These are phyloP conservation scores for Alethe diademata DNA, from an alignment of 2,113 vertebrate species.

Conservation along the genomic window DNA sequence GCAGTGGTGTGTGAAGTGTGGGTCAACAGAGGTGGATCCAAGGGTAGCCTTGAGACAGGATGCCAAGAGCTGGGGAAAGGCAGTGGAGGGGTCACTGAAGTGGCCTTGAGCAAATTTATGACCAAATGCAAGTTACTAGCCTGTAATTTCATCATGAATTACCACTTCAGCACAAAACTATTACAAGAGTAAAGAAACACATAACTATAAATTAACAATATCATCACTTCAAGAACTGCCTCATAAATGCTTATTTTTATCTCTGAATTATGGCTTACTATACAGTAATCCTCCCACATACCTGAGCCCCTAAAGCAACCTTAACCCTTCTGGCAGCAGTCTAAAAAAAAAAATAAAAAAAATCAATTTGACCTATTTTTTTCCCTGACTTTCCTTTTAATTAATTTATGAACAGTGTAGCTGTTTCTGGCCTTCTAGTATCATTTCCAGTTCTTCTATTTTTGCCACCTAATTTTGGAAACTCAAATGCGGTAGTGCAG, in stretches of 20 bases:
- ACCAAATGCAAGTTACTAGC: background rate
- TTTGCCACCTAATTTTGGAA: slow-evolving; percentile 23
- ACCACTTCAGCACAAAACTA: background rate
- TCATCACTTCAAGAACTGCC: background rate
- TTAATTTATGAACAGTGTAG: background rate
- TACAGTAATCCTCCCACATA: background rate
- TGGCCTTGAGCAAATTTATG: background rate
- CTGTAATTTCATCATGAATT: background rate
- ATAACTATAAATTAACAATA: background rate
- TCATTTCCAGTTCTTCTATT: background rate
- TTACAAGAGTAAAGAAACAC: background rate
- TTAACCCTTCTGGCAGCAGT: background rate
- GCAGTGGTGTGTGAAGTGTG: background rate
- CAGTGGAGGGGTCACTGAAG: background rate
- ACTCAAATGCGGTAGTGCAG: background rate
- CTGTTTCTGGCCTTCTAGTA: background rate
- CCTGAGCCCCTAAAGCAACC: background rate
- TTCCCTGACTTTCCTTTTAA: background rate
- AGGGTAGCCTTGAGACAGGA: background rate
- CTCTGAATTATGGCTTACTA: background rate
- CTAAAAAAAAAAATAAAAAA: background rate
- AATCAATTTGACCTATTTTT: background rate
- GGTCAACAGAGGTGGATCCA: background rate
- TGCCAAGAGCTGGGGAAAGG: background rate
- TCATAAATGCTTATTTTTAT: background rate